Evolutionary conservation across 2,888 invertebrate species (phyloP), one percentile per base, ranked within the genome.

Genomic region (Leptopilina syphax): DNA sequence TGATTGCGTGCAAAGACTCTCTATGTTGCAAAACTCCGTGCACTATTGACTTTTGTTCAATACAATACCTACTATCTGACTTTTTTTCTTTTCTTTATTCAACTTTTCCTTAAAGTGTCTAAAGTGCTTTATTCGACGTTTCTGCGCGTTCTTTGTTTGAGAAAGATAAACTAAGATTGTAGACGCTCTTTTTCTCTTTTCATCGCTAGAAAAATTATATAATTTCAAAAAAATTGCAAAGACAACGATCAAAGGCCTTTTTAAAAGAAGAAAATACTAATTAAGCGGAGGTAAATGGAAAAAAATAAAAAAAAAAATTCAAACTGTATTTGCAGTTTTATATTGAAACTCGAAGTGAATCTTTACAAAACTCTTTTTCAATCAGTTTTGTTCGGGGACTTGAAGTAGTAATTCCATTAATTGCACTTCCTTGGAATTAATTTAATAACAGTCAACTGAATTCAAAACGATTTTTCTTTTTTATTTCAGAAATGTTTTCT

Each of bases 41-140:
- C 88, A 85, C 87, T 87, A 88, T 89, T 86, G 89, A 86, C 88
- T 87, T 87, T 79, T 83, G 82, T 84, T 82, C 80, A 77, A 85
- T 70, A 70, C 70, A 70, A 70, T 70, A 34, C 50, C 50, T 50
- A 50, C 80, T 81, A 79, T 77, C 81, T 82, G 83, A 81, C 67
- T 44, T 44, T 67, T 50, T 12, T 27, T 54, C 50, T 50, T 24
- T 24, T 47, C 50, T 24, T 68, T 24, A 68, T 68, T 24, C 24
- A 70, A 50, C 50, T 54, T 70, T 70, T 54, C 27, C 27, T 70
- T 24, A 77, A 77, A 80, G 44, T 68, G 9, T 41, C 47, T 34
- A 27, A 63, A 50, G 27, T 67, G 50, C 27, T 70, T 34, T 47
- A 24, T 50, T 68, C 24, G n/a, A 68, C 10, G 10, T 18, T 12